Evolutionary conservation across 2,113 vertebrate genomes (phyloP).

Genomic region (Odontophorus gujanensis): DNA sequence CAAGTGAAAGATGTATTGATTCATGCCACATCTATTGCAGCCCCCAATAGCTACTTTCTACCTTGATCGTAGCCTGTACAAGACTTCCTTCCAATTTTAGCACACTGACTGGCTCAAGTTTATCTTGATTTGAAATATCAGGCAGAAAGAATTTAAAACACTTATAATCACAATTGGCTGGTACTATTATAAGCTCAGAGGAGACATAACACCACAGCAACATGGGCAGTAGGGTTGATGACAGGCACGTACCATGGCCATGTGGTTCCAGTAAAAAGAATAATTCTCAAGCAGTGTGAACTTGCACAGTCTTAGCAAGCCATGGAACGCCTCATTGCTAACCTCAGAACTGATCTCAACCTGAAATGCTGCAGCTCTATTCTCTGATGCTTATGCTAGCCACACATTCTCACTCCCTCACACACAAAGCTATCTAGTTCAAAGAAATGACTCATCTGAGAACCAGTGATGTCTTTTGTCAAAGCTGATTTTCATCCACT

Average conservation of each 20-base stretch:
- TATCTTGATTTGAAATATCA: background rate
- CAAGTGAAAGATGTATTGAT: background rate
- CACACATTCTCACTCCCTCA: background rate
- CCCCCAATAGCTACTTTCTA: background rate
- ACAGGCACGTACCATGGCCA: background rate
- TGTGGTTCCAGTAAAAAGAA: background rate
- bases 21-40: background rate
- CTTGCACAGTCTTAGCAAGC: background rate
- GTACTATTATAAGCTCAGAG: background rate
- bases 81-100: background rate
- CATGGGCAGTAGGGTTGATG: background rate
- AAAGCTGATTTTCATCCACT: background rate
- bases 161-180: background rate
- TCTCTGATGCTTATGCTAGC: background rate
- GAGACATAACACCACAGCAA: background rate
- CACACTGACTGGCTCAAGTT: background rate
- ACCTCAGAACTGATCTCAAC: background rate
- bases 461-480: background rate
- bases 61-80: background rate
- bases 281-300: background rate
- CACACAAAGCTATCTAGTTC: background rate
- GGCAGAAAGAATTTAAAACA: background rate
- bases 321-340: background rate
- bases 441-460: background rate
- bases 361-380: background rate